Base-by-base conservation (phyloP, 2,888 invertebrate genomes). In the Diaprepes abbreviatus region DNA sequence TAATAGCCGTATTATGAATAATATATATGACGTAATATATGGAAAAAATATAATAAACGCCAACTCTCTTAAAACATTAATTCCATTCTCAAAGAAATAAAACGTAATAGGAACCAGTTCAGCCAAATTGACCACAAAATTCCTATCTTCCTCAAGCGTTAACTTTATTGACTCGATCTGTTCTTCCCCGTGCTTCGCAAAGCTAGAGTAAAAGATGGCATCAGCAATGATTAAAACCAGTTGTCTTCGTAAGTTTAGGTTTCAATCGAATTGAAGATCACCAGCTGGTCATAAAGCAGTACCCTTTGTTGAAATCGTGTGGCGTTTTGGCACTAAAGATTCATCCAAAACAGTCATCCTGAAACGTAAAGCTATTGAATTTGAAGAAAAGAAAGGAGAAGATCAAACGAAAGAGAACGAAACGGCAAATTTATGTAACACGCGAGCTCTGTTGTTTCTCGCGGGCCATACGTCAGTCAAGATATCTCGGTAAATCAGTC, bases 361-460 rank as follows among this genome's bases (percentile, higher is more conserved):
- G 55, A 55, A 43, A 17, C 12, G 43, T 7, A 40, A 28, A 50
- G 66, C 70, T 62, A 66, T 71, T 71, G 70, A 71, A 71, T 66
- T 70, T 59, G 35, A n/a, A 65, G 55, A 54, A 43, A 65, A 64
- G 58, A 60, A 57, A 63, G 57, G 19, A 40, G 35, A 33, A 65
- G 54, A 65, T 59, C 65, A 60, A 60, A 60, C 60, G 35, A 38
- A 71, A 58, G 43, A 55, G 59, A 64, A 52, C 52, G 50, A 50
- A 55, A 28, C 64, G 52, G 72, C 74, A 68, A 66, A 83, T 83
- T 83, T 83, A 83, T 83, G 80, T 80, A 82, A 82, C 82, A 82
- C 83, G 82, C 81, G 81, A 82, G 80, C 80, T 78, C 81, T 82
- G 83, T 83, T 83, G 83, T 83, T 83, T 79, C 80, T 81, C 78